Conservation (phyloP, 2,113 vertebrate genomes). For the Caranx ignobilis region DNA sequence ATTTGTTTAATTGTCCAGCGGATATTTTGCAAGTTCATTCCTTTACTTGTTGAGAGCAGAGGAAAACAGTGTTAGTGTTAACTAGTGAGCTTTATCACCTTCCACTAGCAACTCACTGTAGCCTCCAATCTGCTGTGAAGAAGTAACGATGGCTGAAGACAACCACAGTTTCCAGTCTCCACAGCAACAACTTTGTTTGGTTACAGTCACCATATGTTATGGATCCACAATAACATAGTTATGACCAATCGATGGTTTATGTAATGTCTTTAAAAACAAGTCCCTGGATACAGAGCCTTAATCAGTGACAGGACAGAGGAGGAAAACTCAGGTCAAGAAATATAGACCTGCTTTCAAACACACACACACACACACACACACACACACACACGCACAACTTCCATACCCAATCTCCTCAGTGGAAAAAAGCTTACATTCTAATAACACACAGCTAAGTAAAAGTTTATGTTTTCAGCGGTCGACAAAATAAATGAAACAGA, state of each 20-base stretch:
- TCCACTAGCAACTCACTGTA: no score
- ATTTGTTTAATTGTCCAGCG: no score
- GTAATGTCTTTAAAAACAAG: conserved; percentile 50
- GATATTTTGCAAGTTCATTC: no score
- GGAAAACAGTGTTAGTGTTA: no score
- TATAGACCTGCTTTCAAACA: conserved; percentile 1
- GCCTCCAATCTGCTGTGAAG: no score
- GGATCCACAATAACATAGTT: conserved; percentile 32
- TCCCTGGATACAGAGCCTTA: conserved; percentile 19
- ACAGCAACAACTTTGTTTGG: conserved; percentile 29
- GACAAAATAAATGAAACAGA: conserved; percentile 81
- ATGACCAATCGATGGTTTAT: conserved; percentile 40
- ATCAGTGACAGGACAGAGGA: conserved; percentile 47
- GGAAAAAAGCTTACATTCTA: conserved; percentile 72
- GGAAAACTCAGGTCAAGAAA: conserved; percentile 39
- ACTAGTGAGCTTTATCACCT: no score
- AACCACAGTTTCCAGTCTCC: not conserved
- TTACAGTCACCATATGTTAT: conserved; percentile 3
- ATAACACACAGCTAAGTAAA: conserved; percentile 78
- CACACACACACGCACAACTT: not conserved
- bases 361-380: not conserved
- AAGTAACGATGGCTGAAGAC: no score
- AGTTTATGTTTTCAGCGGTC: conserved; percentile 81
- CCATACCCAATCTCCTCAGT: conserved; percentile 16
- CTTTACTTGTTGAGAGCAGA: no score